Percentiles rank a stretch among this genome's conserved stretches.
These are phyloP conservation scores for Parnassius glacialis DNA, from an alignment of 2,888 invertebrate genomes.

Conservation along the genomic window DNA sequence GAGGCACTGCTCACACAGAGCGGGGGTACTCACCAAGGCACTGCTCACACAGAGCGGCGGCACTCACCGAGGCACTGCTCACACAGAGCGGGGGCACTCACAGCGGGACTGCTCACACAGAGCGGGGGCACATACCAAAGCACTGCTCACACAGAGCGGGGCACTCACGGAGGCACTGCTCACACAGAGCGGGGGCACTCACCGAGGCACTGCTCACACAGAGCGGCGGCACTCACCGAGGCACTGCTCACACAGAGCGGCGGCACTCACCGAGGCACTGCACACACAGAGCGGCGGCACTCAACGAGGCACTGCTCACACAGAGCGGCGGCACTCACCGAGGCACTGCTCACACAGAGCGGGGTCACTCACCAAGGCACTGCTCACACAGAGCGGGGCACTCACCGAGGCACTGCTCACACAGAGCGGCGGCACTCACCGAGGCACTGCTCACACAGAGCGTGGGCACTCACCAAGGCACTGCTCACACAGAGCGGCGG, in stretches of 20 bases:
- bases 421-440: slow-evolving; percentile 41
- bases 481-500: neutral
- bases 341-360: slow-evolving; percentile 35
- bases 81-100: slow-evolving; percentile 29
- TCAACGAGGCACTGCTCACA: slow-evolving; percentile 51
- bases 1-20: slow-evolving; percentile 36
- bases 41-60: neutral
- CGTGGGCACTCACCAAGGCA: slow-evolving; percentile 49
- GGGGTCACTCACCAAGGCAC: slow-evolving; percentile 51
- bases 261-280: slow-evolving; percentile 54
- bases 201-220: slow-evolving; percentile 51
- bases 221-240: slow-evolving; percentile 46
- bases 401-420: slow-evolving; percentile 52
- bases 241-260: slow-evolving; percentile 23
- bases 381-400: neutral
- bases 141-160: neutral
- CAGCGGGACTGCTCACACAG: slow-evolving; percentile 34
- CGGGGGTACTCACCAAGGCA: slow-evolving; percentile 51
- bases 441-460: slow-evolving; percentile 36
- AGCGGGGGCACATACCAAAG: no score
- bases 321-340: slow-evolving; percentile 41
- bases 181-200: slow-evolving; percentile 15
- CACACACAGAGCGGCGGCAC: slow-evolving; percentile 6
- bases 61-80: slow-evolving; percentile 52
- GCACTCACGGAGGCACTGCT: slow-evolving; percentile 52